Conservation (phyloP, 2,888 invertebrate genomes). For the Plebejus anna region DNA sequence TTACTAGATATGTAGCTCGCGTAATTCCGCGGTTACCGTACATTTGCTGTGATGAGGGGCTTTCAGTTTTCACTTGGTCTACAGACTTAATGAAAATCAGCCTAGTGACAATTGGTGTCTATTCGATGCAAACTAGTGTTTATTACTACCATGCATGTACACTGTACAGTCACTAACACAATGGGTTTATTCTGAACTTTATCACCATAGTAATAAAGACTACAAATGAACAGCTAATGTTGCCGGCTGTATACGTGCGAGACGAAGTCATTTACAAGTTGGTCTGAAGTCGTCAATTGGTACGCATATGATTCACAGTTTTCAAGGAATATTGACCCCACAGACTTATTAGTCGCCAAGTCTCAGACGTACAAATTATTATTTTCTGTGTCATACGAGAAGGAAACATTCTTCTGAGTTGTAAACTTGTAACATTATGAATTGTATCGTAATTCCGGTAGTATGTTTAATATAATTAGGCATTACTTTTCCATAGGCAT, state of each 20-base stretch:
- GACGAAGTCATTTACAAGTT: slow-evolving; percentile 1
- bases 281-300: slow-evolving; percentile 6
- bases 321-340: slow-evolving; percentile 5
- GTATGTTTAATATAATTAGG: too few species aligned
- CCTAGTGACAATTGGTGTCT: too few species aligned
- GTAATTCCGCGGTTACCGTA: too few species aligned
- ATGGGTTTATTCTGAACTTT: not conserved
- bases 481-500: too few species aligned
- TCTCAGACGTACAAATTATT: not conserved
- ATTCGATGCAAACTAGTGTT: not conserved
- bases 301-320: not conserved
- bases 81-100: too few species aligned
- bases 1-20: too few species aligned
- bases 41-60: too few species aligned
- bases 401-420: not conserved
- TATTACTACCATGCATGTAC: not conserved
- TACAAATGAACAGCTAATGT: not conserved
- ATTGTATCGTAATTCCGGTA: too few species aligned
- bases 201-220: not conserved
- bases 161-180: not conserved
- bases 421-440: too few species aligned
- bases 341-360: slow-evolving; percentile 2
- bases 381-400: not conserved
- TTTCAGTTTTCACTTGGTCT: too few species aligned
- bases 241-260: not conserved